Evolutionary conservation across 2,113 vertebrate genomes (phyloP).

Genomic region (Pongo pygmaeus): DNA sequence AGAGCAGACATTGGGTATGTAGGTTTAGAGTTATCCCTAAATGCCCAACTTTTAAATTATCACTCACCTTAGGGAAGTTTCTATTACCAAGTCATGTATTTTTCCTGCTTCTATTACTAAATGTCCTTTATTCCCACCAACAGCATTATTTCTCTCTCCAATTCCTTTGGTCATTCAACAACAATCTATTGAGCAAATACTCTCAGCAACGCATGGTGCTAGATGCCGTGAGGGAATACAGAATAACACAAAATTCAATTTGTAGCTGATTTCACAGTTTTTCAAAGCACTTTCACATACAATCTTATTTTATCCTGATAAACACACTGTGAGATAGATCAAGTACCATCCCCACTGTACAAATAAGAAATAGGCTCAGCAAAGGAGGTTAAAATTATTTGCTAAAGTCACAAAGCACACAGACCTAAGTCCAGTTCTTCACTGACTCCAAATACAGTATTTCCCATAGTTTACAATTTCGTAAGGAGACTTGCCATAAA

Average conservation of each 20-base stretch:
- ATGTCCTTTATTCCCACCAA: conserved; percentile 55
- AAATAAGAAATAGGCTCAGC: conserved; percentile 30
- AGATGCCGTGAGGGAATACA: conserved; percentile 39
- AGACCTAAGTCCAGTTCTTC: conserved; percentile 40
- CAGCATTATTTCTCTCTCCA: conserved; percentile 56
- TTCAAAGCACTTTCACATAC: conserved; percentile 43
- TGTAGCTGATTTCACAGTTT: conserved; percentile 51
- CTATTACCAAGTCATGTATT: conserved; percentile 42
- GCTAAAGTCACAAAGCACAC: not conserved
- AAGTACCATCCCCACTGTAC: conserved; percentile 20
- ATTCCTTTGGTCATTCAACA: conserved; percentile 58
- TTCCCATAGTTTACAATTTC: conserved; percentile 8
- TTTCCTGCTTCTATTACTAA: conserved; percentile 56
- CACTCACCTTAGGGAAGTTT: conserved; percentile 7
- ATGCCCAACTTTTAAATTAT: conserved; percentile 46
- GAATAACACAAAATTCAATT: conserved; percentile 48
- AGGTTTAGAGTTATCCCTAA: conserved; percentile 33
- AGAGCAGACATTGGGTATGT: conserved; percentile 16
- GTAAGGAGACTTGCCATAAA: conserved; percentile 7
- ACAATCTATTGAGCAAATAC: conserved; percentile 62
- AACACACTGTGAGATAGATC: not conserved
- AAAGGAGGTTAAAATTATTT: conserved; percentile 29
- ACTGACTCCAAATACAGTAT: conserved; percentile 2
- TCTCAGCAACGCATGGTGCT: not conserved
- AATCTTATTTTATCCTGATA: conserved; percentile 42